Evolutionary conservation across 30 jellyfish, hydroid and myxozoan genomes (phyloP), one percentile per base, ranked within the genome.

Genomic region (Mastigias papua): DNA sequence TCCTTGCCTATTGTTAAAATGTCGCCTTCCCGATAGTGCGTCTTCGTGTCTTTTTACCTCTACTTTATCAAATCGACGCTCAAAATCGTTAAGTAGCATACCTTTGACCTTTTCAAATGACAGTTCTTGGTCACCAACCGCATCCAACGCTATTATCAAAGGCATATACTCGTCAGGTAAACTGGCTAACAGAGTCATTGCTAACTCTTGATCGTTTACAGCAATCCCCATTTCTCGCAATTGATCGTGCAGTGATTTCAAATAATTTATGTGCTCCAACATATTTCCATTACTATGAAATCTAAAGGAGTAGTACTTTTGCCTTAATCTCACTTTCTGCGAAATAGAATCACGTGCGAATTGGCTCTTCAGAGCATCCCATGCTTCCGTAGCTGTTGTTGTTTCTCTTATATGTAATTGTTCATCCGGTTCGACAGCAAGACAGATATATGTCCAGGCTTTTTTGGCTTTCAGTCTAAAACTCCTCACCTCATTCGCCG

Each of bases 141-240:
- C 82, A 48, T 65, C 92, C 48, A 87, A 76, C 8, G 96, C 96
- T 31, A 92, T 87, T 0, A 87, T 87, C 31, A 87, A 61, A 4
- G 80, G 76, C 50, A 20, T 76, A 34, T 28, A 86, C 21, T 74
- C 90, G 21, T 86, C 95, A 32, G 90, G 95, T 49, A 86, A 48
- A 75, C 90, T 86, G 23, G 80, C 90, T 25, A 79, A 48, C 62
- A 48, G 72, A 19, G 87, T 76, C 87, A 76, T 76, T 27, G 87
- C 87, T 70, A 76, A 29, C 33, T 76, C 87, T 51, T 76, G 69
- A 42, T 76, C 87, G 32, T 51, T 37, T 30, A 76, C 60, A 9
- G 49, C 75, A 48, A 20, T 61, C 21, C 87, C 87, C 75, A 76
- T 48, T 50, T 76, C 87, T 25, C 70, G 37, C 50, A 76, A 51